Evolutionary conservation across 23 tunicate species (phyloP).

Genomic region (Corella eumyota): DNA sequence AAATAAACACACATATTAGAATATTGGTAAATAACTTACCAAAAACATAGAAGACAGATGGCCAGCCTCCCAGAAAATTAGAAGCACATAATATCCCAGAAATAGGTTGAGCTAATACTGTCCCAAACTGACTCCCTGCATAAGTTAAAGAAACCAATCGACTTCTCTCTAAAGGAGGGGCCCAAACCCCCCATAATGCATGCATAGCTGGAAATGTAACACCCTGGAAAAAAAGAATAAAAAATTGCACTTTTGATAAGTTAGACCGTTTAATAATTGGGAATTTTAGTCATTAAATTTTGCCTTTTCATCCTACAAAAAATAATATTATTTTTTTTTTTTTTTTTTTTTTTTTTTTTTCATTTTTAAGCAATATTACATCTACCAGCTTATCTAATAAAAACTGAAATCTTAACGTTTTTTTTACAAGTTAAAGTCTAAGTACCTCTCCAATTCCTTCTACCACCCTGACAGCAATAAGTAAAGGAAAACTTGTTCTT

Average conservation of each 20-base stretch:
- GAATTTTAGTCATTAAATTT: no score
- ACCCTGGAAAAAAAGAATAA: conserved; percentile 58
- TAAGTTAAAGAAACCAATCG: conserved; percentile 61
- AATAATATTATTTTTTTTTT: no score
- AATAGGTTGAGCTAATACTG: conserved; percentile 81
- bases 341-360: no score
- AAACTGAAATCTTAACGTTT: no score
- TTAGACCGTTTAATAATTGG: no score
- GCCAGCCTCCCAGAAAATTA: conserved; percentile 88
- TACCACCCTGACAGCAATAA: conserved; percentile 78
- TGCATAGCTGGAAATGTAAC: conserved; percentile 98
- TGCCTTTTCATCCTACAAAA: no score
- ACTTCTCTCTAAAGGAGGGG: conserved; percentile 86
- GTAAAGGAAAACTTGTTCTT: conserved; percentile 45
- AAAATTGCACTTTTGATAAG: no score
- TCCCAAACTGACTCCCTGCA: conserved; percentile 94
- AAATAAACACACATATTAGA: no score
- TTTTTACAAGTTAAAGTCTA: no score
- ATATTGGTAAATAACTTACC: no score
- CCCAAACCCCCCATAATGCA: conserved; percentile 97
- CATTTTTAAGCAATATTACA: no score
- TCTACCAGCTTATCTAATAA: no score
- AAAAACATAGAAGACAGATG: conserved; percentile 89
- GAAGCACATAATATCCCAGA: conserved; percentile 76
- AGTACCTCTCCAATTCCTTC: conserved; percentile 97